Evolutionary conservation across 2,888 invertebrate genomes (phyloP), one percentile per base, ranked within the genome.

Genomic region (Globia sparganii): DNA sequence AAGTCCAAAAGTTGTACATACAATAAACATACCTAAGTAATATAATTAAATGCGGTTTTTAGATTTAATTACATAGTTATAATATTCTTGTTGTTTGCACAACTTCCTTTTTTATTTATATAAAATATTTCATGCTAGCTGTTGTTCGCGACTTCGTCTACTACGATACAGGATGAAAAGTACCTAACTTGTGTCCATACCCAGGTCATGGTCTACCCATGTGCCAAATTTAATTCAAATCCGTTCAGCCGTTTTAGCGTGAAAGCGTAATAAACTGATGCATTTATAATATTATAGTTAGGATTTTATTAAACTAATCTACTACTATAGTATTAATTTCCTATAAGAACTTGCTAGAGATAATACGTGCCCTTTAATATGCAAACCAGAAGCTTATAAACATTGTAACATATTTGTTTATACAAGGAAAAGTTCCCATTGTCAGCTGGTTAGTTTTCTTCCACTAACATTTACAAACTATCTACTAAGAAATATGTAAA

Each of bases 321-420:
- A 71, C 6, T 31, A 71, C 59, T n/a, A 37, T 62, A 28, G 21
- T 64, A 64, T 43, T 64, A 8, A 46, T 61, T 68, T 53, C 34
- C 18, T 18, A 61, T 67, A 62, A 18, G n/a, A 40, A 37, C 34
- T 9, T 31, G 13, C 37, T 43, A 25, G 2, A 37, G 34, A 46
- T 37, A 28, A 56, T 56, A 69, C 6, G 2, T 3, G 21, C 28
- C 25, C 25, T 43, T 43, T 53, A 62, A 15, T 66, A 34, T 28
- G 43, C 13, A 61, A n/a, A 75, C 53, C 11, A 72, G 34, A 59
- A 34, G 43, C 59, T 28, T 53, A 59, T 79, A 79, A 66, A 43
- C 65, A 66, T 6, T 31, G 25, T 75, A 18, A 72, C 49, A 46
- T 71, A 72, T 64, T 64, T 72, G 59, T 84, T 70, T 66, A 67